These are phyloP conservation scores for Onychomys torridus DNA, from an alignment of 2,797 vertebrate species.

Conservation along the genomic window DNA sequence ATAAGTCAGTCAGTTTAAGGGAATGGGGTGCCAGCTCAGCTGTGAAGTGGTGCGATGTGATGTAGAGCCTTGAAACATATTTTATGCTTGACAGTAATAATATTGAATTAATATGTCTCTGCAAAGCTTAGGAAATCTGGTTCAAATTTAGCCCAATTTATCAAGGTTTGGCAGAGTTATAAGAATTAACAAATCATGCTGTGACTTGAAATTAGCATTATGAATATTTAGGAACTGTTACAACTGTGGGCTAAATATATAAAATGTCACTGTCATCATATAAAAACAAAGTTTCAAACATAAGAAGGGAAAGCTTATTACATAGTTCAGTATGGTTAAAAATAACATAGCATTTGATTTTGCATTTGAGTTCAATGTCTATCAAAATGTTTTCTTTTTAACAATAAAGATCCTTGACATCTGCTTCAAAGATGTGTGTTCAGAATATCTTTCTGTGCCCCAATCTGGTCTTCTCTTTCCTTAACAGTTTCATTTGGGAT, in stretches of 20 bases:
- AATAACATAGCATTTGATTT: slow-evolving; percentile 43
- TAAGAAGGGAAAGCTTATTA: slow-evolving; percentile 67
- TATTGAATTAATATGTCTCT: slow-evolving; percentile 85
- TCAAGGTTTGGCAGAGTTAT: slow-evolving; percentile 80
- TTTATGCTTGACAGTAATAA: slow-evolving; percentile 87
- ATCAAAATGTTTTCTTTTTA: slow-evolving; percentile 56
- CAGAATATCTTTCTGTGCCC: background rate
- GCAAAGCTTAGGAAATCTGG: slow-evolving; percentile 83
- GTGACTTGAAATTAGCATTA: slow-evolving; percentile 85
- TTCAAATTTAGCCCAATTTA: slow-evolving; percentile 86
- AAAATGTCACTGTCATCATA: slow-evolving; percentile 78
- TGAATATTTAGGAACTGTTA: slow-evolving; percentile 84
- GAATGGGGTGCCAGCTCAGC: slow-evolving; percentile 78
- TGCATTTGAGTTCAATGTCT: slow-evolving; percentile 29
- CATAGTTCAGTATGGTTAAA: slow-evolving; percentile 48
- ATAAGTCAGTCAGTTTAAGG: slow-evolving; percentile 77
- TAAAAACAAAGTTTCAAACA: slow-evolving; percentile 70
- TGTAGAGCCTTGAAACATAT: slow-evolving; percentile 82
- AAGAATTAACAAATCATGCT: slow-evolving; percentile 85
- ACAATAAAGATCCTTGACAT: slow-evolving; percentile 56
- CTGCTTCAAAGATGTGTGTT: slow-evolving; percentile 55
- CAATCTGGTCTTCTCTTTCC: slow-evolving; percentile 1
- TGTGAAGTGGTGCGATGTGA: slow-evolving; percentile 83
- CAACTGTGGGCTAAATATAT: slow-evolving; percentile 81
- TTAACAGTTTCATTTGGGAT: background rate